A percentile compares a stretch with the other conserved stretches of the same genome.
These are phyloP conservation scores for Phengaris arion DNA, from an alignment of 2,888 invertebrate genomes.

Conservation along the genomic window DNA sequence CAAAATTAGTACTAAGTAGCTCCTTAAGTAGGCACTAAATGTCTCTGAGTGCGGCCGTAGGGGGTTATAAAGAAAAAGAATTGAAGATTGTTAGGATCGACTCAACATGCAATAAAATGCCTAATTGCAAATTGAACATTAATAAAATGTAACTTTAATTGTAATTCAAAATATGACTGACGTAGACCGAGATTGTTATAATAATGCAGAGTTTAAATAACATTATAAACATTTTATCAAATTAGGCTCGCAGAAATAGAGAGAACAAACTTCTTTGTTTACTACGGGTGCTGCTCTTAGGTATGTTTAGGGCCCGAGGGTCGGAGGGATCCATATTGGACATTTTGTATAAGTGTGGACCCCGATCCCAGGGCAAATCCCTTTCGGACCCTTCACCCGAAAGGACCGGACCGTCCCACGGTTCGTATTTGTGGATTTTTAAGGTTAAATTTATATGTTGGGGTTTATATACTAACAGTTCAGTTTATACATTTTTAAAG, in stretches of 20 bases:
- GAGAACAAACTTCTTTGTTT: conserved; percentile 74
- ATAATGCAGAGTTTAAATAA: background rate
- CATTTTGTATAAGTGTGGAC: conserved; percentile 79
- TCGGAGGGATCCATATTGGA: conserved; percentile 68
- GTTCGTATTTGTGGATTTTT: conserved; percentile 79
- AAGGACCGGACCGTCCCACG: conserved; percentile 56
- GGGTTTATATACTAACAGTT: conserved; percentile 25
- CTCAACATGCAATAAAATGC: no score
- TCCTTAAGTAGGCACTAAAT: no score
- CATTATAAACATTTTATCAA: conserved; percentile 41
- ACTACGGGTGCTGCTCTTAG: conserved; percentile 58
- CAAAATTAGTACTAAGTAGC: no score
- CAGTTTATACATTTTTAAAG: conserved; percentile 45
- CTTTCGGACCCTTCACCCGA: conserved; percentile 71
- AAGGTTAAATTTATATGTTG: conserved; percentile 78
- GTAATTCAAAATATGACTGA: background rate
- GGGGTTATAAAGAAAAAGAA: no score
- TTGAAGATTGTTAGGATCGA: no score
- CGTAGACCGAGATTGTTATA: background rate
- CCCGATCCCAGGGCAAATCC: conserved; percentile 77
- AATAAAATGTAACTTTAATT: no score
- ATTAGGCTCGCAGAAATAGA: conserved; percentile 56
- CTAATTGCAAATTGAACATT: no score
- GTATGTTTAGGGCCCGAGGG: conserved; percentile 61
- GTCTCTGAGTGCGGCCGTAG: no score